Evolutionary conservation across 2,797 vertebrate species (phyloP), one percentile per base, ranked within the genome.

Genomic region (Microctenopoma lineatum): DNA sequence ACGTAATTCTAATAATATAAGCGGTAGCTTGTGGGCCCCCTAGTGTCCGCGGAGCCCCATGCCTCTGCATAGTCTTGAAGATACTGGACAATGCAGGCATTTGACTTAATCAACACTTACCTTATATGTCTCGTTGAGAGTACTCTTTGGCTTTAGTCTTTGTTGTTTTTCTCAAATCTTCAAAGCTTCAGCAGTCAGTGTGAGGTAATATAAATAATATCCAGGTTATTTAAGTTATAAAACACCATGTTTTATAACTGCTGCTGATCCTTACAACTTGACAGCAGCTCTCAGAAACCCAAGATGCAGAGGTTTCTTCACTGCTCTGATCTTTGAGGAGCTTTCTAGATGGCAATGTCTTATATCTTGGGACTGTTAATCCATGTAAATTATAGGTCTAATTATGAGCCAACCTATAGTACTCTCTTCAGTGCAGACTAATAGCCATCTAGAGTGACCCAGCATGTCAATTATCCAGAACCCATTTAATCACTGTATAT

Each of bases 401-500:
- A 80, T 70, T 69, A 60, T 3, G n/a, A 70, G 52, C 34, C 76
- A 66, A 72, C 21, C 36, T 36, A 10, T 81, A 55, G 64, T 59
- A 41, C 70, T 73, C 32, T 46, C 70, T 85, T 88, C 72, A 74
- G 47, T 42, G 46, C 39, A 58, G 57, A 36, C 36, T 58, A 87
- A 91, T 91, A 87, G 51, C 29, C 66, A 89, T 91, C 88, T 90
- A 66, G 66, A 87, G 77, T 64, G 71, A 69, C 74, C 77, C 54
- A 67, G 75, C 61, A 72, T 75, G 69, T 89, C 73, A 63, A 54
- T 79, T 77, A 73, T 18, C 70, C 61, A 56, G 68, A 79, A 66
- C 73, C 79, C 75, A 72, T 73, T 80, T 67, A 74, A 83, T 81
- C 70, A 55, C 65, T 77, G 59, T 65, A 76, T 84, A 80, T 72